Evolutionary conservation across 2,113 vertebrate species (phyloP).

Genomic region (Labeo rohita): DNA sequence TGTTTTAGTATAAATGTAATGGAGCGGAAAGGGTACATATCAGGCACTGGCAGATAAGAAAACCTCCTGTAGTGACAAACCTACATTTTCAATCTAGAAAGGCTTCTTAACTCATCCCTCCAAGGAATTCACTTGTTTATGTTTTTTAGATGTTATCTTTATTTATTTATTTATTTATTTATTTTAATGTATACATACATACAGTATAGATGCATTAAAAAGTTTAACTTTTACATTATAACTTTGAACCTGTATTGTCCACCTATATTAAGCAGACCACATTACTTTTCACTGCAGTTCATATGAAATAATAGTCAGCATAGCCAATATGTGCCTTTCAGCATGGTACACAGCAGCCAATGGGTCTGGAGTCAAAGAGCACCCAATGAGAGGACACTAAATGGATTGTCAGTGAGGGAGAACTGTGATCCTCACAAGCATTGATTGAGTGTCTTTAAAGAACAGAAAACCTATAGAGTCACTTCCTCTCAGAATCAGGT

Average conservation of each 20-base stretch:
- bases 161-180: not conserved
- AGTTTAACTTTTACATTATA: not conserved
- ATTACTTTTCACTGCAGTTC: conserved; percentile 19
- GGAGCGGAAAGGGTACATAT: conserved; percentile 50
- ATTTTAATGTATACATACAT: not conserved
- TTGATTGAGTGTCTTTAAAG: conserved; percentile 48
- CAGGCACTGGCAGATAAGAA: conserved; percentile 51
- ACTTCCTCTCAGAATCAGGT: conserved; percentile 37
- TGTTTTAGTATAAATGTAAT: conserved; percentile 49
- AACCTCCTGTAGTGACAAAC: conserved; percentile 15
- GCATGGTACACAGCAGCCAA: conserved; percentile 20
- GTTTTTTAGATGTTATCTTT: conserved; percentile 32
- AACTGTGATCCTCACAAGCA: conserved; percentile 49
- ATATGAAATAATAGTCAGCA: conserved; percentile 44
- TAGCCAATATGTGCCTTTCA: conserved; percentile 41
- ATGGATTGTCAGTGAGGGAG: conserved; percentile 42
- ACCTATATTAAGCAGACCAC: not conserved
- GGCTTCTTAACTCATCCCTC: conserved; percentile 22
- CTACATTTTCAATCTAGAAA: conserved; percentile 29
- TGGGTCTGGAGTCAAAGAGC: conserved; percentile 19
- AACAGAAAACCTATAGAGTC: conserved; percentile 41
- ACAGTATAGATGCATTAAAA: not conserved
- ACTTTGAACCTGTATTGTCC: not conserved
- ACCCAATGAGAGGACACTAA: conserved; percentile 44
- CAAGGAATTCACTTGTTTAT: conserved; percentile 31